phyloP scores from a whole-genome alignment of 2,113 vertebrate genomes.

The Pluvialis apricaria region DNA sequence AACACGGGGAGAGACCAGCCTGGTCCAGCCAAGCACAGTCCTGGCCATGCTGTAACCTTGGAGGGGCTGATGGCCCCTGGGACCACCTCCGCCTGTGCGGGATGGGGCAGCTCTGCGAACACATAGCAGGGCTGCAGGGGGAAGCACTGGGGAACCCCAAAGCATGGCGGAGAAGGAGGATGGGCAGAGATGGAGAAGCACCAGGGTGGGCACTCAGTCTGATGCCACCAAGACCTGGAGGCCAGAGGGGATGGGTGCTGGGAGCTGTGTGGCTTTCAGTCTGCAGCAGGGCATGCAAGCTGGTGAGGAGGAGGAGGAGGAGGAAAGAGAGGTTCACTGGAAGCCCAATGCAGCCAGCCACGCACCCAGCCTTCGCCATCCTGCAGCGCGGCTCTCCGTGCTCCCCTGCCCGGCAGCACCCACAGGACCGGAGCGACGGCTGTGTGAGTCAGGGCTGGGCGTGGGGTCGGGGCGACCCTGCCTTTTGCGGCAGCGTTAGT shows the following conservation, averaged over 20 bases:
- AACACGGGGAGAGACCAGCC: not conserved
- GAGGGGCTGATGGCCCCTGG: not conserved
- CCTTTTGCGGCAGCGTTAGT: not conserved
- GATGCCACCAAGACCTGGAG: not conserved
- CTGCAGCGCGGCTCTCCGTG: not conserved
- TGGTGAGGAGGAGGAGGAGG: not conserved
- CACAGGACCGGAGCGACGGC: not conserved
- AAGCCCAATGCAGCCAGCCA: not conserved
- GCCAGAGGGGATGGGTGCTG: not conserved
- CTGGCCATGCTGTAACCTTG: not conserved
- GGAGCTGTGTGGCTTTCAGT: not conserved
- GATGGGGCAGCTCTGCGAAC: not conserved
- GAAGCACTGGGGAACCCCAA: not conserved
- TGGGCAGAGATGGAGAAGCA: not conserved
- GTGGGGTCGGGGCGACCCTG: constrained; percentile 8
- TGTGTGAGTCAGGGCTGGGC: constrained; percentile 16
- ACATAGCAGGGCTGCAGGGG: not conserved
- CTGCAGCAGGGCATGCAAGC: not conserved
- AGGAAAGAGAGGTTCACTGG: not conserved
- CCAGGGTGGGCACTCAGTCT: not conserved
- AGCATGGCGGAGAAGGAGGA: not conserved
- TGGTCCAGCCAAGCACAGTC: not conserved
- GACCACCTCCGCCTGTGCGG: not conserved
- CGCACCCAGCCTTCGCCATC: not conserved
- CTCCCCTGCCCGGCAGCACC: not conserved